A percentile compares a stretch with the other conserved stretches of the same genome.
Conservation (phyloP, 1,140 invertebrate species). For the Pectinophora gossypiella region DNA sequence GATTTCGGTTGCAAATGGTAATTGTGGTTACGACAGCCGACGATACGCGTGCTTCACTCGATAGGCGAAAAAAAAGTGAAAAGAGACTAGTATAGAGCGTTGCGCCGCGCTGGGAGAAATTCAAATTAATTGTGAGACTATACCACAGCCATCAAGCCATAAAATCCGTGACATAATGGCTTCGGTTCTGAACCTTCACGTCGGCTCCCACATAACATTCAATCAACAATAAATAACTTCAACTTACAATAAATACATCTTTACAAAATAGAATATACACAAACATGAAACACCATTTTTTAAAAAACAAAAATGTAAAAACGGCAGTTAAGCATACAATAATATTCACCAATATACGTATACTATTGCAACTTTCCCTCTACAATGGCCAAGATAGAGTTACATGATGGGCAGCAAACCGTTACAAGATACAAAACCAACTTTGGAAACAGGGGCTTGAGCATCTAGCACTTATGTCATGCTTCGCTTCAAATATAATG, state of each 20-base stretch:
- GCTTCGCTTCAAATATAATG: constrained; percentile 25
- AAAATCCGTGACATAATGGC: constrained; percentile 9
- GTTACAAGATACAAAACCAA: constrained; percentile 17
- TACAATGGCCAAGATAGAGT: constrained; percentile 16
- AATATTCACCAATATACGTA: too few species aligned
- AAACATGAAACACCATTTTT: too few species aligned
- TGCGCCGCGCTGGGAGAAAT: constrained; percentile 55
- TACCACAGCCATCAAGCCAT: not conserved
- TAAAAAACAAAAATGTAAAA: too few species aligned
- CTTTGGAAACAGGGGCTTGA: not conserved
- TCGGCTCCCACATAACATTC: too few species aligned
- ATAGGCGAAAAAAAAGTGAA: constrained; percentile 70
- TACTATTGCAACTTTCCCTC: constrained; percentile 26
- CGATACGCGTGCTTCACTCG: constrained; percentile 45
- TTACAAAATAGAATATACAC: too few species aligned
- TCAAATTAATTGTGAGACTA: constrained; percentile 23
- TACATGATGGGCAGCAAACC: constrained; percentile 34
- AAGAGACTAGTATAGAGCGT: constrained; percentile 37
- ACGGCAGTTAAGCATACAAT: too few species aligned
- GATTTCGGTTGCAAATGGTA: constrained; percentile 18
- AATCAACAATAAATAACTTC: too few species aligned
- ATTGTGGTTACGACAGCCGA: constrained; percentile 41
- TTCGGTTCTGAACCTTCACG: too few species aligned
- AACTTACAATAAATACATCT: too few species aligned
- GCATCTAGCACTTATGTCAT: constrained; percentile 30